Evolutionary conservation across 2,113 vertebrate genomes (phyloP), one percentile per base, ranked within the genome.

Genomic region (Crotalus horridus): DNA sequence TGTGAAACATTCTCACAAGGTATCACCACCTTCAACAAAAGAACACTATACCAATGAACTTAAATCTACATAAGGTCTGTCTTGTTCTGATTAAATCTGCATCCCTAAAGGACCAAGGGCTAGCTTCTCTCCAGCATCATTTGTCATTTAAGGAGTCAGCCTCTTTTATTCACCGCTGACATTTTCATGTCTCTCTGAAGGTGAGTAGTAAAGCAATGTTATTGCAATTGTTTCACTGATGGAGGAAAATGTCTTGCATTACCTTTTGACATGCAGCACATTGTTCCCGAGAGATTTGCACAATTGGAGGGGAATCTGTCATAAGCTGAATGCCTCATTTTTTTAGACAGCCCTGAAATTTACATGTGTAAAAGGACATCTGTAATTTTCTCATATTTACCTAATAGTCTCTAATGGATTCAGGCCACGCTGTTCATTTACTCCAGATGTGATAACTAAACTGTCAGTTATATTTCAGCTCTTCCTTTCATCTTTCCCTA

Each of bases 351-450:
- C 94, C 95, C 93, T 90, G 56, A 97, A 98, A 97, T 97, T 98
- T 98, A 97, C 97, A 98, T 97, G 97, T 97, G 97, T 97, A 98
- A 98, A 97, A 98, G 97, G 97, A 98, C 97, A 98, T 98, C 97
- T 98, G 97, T 98, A 99, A 98, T 98, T 98, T 98, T 97, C 97
- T 98, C 98, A 98, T 98, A 98, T 98, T 99, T 98, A 98, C 96
- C 96, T 98, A 99, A 99, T 99, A 98, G 98, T 96, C 97, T 97
- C 96, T 98, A 98, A 99, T 98, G 98, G 98, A 99, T 99, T 99
- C 98, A 98, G 98, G 98, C 98, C 98, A 99, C 98, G 98, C 97
- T 98, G 98, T 99, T 98, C 98, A 99, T 99, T 99, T 98, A 98
- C 97, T 98, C 97, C 97, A 98, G 98, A 98, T 98, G 97, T 94